These are phyloP conservation scores for Trissolcus basalis DNA, from an alignment of 1,140 invertebrate species.

Conservation along the genomic window DNA sequence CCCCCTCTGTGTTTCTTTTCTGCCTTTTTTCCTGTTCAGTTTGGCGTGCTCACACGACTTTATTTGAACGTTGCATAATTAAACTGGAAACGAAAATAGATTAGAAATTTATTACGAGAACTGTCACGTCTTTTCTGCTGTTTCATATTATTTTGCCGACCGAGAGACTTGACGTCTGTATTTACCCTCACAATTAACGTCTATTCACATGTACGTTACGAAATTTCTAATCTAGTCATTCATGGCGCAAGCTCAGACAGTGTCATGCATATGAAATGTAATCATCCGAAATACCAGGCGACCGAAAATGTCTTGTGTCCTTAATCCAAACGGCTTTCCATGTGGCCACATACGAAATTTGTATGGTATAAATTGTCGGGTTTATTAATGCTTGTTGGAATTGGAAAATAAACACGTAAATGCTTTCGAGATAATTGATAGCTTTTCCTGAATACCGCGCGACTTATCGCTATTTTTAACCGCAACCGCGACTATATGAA, in stretches of 20 bases:
- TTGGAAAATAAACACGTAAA: background rate
- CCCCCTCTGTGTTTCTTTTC: too few relatives aligned
- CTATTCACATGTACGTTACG: background rate
- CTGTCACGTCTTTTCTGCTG: too few relatives aligned
- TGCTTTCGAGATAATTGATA: background rate
- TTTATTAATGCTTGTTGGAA: background rate
- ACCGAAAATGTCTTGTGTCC: constrained; percentile 12
- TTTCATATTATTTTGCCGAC: too few relatives aligned
- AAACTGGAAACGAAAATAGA: too few relatives aligned
- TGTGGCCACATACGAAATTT: constrained; percentile 11
- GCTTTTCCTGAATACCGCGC: too few relatives aligned
- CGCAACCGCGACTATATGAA: too few relatives aligned
- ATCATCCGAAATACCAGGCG: constrained; percentile 10
- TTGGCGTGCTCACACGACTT: too few relatives aligned
- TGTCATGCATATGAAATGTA: constrained; percentile 10
- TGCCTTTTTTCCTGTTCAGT: too few relatives aligned
- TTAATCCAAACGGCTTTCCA: constrained; percentile 9
- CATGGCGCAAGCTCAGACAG: background rate
- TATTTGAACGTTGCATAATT: too few relatives aligned
- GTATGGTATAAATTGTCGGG: background rate
- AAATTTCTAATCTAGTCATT: constrained; percentile 18
- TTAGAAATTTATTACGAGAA: too few relatives aligned
- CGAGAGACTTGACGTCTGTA: background rate
- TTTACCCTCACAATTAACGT: background rate
- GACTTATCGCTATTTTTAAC: too few relatives aligned